A percentile compares a stretch with the other conserved stretches of the same genome.
Evolutionary conservation across 1,140 invertebrate species (phyloP).

Genomic region (Nylanderia fulva): DNA sequence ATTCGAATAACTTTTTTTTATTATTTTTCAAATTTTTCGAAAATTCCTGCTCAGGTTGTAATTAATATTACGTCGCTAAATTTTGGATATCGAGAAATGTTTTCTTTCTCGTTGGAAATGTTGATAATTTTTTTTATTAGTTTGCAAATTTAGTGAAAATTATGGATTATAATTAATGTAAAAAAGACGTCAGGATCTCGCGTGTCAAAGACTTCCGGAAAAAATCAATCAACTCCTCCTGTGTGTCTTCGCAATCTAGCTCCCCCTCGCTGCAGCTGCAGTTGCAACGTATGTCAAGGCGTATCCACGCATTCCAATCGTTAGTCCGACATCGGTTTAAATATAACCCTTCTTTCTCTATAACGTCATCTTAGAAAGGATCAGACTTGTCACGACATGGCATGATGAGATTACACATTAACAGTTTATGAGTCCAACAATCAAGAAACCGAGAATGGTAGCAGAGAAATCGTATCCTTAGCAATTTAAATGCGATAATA

Average conservation of each 20-base stretch:
- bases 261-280: conserved; percentile 55
- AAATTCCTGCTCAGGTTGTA: neutral
- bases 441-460: neutral
- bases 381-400: conserved; percentile 24
- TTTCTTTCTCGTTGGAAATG: too few relatives aligned
- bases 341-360: conserved; percentile 67
- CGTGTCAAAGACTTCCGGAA: neutral
- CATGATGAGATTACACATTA: conserved; percentile 23
- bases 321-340: conserved; percentile 66
- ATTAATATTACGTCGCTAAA: too few relatives aligned
- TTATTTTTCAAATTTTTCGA: neutral
- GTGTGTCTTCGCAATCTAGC: conserved; percentile 5
- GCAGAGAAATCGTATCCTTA: neutral
- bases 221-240: conserved; percentile 7
- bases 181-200: neutral
- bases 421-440: neutral
- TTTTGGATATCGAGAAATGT: too few relatives aligned
- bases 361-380: conserved; percentile 25
- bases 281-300: conserved; percentile 73
- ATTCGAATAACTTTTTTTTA: neutral
- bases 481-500: neutral
- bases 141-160: too few relatives aligned
- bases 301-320: conserved; percentile 75
- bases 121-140: too few relatives aligned
- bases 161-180: too few relatives aligned